phyloP scores from a whole-genome alignment of 2,797 vertebrate species.

The Forpus xanthops region DNA sequence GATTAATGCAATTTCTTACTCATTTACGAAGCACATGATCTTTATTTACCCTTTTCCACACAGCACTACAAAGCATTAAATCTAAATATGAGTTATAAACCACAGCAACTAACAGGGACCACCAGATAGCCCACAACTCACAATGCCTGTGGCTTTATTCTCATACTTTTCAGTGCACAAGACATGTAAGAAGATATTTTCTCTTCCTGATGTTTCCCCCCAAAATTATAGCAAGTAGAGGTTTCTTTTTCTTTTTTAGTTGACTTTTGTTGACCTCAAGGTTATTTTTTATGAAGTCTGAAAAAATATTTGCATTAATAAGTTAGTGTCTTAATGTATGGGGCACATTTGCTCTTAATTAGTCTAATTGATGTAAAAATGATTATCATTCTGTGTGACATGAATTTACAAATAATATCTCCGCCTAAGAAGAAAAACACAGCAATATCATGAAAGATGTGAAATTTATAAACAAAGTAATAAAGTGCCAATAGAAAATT shows the following conservation, averaged over 20 bases:
- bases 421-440: neutral
- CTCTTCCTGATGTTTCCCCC: neutral
- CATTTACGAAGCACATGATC: neutral
- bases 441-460: neutral
- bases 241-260: neutral
- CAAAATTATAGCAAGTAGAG: neutral
- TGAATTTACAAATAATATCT: neutral
- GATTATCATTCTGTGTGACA: neutral
- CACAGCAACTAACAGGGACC: neutral
- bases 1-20: neutral
- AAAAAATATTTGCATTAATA: neutral
- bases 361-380: neutral
- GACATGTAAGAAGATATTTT: rapidly evolving
- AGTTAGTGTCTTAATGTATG: neutral
- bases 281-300: neutral
- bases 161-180: no score
- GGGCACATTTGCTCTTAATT: neutral
- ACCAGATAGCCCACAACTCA: rapidly evolving
- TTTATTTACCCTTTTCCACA: neutral
- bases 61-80: neutral
- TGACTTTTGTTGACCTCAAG: neutral
- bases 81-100: neutral
- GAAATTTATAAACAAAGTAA: neutral
- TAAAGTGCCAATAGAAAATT: neutral
- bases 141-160: neutral